Base-by-base conservation (phyloP, 37 sponge, comb jelly and placozoan genomes). In the Aphrocallistes beatrix region DNA sequence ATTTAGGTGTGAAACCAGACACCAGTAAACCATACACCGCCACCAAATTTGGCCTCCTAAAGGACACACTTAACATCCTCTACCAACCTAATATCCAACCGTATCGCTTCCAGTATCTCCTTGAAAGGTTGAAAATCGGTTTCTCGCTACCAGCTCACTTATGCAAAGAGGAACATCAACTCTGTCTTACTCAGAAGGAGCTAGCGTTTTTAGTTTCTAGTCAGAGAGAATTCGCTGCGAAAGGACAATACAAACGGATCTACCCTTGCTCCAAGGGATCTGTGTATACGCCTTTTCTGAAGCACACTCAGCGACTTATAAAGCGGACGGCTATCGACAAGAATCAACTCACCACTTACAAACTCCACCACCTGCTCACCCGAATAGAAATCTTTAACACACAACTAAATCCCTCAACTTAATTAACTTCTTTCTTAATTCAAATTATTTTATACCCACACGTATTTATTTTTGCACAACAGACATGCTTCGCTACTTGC, bases 21-120 rank as follows among this genome's bases (percentile, higher is more conserved):
- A 89, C 90, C 9, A 39, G 86, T 19, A 90, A 83, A 30, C 51
- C 85, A 13, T 94, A 94, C 89, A 92, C 94, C 1, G 84, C 83
- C 36, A 94, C 92, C 16, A 94, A 94, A 81, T 87, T 87, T 83
- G 91, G 89, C 0, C 86, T 94, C 34, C 81, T 92, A 81, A 83
- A 87, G n/a, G 91, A 94, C 39, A 87, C 90, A 81, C 85, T 94
- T 0, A 87, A 90, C 38, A 94, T 92, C 0, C 38, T 94, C 10
- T 90, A 84, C 36, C 50, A 50, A 0, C 83, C 86, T 0, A 51
- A 81, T 0, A 85, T 86, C 38, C 86, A 88, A 1, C 85, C 87
- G 0, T 37, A 37, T 1, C 40, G 83, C 19, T 38, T 94, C 23
- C 50, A 37, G 0, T 19, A 0, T 19, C 51, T 81, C 30, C 86